phyloP scores from a whole-genome alignment of 2,113 vertebrate species.

The Dipodomys spectabilis region DNA sequence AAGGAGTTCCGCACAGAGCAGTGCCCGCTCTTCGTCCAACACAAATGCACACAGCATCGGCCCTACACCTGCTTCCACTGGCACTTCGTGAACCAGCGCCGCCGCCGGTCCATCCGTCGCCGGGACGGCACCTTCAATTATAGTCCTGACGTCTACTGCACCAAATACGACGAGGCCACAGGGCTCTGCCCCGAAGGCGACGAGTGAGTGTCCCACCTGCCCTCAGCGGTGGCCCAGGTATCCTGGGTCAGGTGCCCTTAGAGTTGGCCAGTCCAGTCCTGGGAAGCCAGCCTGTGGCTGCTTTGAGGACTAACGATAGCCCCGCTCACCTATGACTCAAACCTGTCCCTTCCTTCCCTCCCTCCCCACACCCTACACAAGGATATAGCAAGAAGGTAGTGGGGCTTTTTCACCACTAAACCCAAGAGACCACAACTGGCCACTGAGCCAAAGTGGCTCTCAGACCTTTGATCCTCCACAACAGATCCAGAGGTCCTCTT shows the following conservation, averaged over 20 bases:
- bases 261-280: neutral
- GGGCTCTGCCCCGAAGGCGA: slow-evolving; percentile 97
- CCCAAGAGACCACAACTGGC: neutral
- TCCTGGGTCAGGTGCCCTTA: neutral
- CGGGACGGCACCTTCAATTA: slow-evolving; percentile 98
- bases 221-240: neutral
- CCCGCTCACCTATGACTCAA: too few relatives aligned
- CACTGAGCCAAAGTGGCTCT: neutral
- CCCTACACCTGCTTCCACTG: slow-evolving; percentile 99
- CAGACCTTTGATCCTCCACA: neutral
- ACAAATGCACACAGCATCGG: slow-evolving; percentile 97
- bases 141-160: slow-evolving; percentile 98
- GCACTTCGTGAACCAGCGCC: slow-evolving; percentile 98
- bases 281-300: neutral
- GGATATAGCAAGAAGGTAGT: too few relatives aligned
- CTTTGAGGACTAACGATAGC: neutral
- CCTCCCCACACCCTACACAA: neutral
- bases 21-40: slow-evolving; percentile 98
- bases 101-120: slow-evolving; percentile 95
- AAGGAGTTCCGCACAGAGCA: slow-evolving; percentile 99
- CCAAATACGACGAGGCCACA: slow-evolving; percentile 97
- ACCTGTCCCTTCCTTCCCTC: neutral
- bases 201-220: slow-evolving; percentile 91
- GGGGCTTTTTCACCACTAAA: neutral
- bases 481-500: neutral